Evolutionary conservation across 2,888 invertebrate species (phyloP).

Genomic region (Agapostemon virescens): DNA sequence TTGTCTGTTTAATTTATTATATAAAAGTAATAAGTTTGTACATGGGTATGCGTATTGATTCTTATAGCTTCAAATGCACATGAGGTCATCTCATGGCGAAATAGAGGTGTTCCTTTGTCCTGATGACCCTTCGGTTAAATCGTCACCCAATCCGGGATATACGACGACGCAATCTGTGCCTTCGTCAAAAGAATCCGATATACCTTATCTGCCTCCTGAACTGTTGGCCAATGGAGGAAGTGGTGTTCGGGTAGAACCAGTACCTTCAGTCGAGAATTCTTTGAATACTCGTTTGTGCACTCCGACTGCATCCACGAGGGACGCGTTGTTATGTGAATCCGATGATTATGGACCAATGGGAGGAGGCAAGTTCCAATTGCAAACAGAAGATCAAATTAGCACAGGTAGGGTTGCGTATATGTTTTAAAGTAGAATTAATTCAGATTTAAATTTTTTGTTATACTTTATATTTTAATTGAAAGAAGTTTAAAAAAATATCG

Average conservation of each 20-base stretch:
- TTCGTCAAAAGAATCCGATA: conserved; percentile 68
- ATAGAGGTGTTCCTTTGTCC: conserved; percentile 98
- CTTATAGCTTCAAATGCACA: conserved; percentile 89
- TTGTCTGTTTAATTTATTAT: background rate
- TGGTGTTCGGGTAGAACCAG: conserved; percentile 69
- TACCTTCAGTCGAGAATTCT: conserved; percentile 65
- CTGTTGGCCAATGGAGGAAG: conserved; percentile 70
- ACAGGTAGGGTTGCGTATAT: conserved; percentile 71
- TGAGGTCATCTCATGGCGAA: conserved; percentile 94
- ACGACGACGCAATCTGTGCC: conserved; percentile 69
- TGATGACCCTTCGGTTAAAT: conserved; percentile 81
- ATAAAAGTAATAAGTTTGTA: background rate
- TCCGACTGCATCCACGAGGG: conserved; percentile 78
- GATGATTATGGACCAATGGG: conserved; percentile 90
- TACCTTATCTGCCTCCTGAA: conserved; percentile 72
- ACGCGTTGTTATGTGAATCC: conserved; percentile 88
- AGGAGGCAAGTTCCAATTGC: conserved; percentile 86
- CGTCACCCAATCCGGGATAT: conserved; percentile 67
- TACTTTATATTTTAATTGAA: background rate
- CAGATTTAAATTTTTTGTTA: background rate
- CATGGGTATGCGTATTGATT: background rate
- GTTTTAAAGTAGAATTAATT: conserved; percentile 28
- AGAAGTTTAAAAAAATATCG: background rate
- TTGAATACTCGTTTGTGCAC: conserved; percentile 57
- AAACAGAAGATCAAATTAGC: conserved; percentile 87